A percentile compares a stretch with the other conserved stretches of the same genome.
phyloP scores from a whole-genome alignment of 2,888 invertebrate species.

The Teleogryllus oceanicus region DNA sequence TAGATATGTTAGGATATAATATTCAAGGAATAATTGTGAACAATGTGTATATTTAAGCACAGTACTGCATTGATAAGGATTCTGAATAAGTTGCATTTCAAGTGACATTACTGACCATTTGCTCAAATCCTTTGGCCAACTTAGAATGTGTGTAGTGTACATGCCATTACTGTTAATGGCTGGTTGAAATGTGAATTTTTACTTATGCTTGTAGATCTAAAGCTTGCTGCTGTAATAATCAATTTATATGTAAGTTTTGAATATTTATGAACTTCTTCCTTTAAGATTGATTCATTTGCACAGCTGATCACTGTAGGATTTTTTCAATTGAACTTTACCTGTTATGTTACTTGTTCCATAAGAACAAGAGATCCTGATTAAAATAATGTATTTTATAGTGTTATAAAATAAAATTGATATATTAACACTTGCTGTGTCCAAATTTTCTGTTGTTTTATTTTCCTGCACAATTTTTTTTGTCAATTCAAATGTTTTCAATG shows the following conservation, averaged over 20 bases:
- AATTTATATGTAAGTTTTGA: neutral
- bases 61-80: no score
- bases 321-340: neutral
- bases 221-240: neutral
- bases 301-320: neutral
- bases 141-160: neutral
- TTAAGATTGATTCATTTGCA: no score
- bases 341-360: neutral
- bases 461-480: no score
- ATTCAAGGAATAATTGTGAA: no score
- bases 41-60: no score
- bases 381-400: slow-evolving; percentile 11
- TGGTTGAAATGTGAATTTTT: neutral
- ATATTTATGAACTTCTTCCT: no score
- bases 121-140: neutral
- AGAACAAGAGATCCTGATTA: neutral
- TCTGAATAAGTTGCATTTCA: neutral
- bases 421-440: neutral
- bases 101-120: neutral
- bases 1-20: no score
- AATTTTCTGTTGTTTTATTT: slow-evolving; percentile 1
- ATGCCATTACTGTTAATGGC: neutral
- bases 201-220: neutral
- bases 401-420: slow-evolving; percentile 6
- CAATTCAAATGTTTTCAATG: no score